Evolutionary conservation across 2,888 invertebrate species (phyloP).

Genomic region (Macrosiphum euphorbiae): DNA sequence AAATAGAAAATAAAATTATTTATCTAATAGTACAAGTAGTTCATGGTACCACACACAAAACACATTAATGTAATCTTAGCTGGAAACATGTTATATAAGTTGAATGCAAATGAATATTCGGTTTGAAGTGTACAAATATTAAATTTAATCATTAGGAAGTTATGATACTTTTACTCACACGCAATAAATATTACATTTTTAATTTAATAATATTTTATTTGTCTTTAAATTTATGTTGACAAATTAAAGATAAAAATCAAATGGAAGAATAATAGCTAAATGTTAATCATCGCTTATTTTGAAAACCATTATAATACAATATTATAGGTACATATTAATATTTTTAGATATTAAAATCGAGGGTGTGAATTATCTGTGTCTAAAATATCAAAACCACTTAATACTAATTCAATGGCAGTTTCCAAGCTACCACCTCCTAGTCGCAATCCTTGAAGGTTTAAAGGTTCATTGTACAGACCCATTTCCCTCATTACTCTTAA

Average conservation of each 20-base stretch:
- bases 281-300: neutral
- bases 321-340: neutral
- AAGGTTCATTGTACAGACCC: conserved; percentile 68
- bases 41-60: conserved; percentile 6
- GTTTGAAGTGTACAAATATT: neutral
- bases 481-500: conserved; percentile 85
- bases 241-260: neutral
- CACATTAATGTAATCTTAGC: conserved; percentile 27
- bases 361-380: neutral
- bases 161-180: neutral
- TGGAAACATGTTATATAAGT: conserved; percentile 11
- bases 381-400: conserved; percentile 74
- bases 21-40: neutral
- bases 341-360: neutral
- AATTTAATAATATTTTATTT: neutral
- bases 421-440: conserved; percentile 82
- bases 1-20: neutral
- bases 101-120: neutral
- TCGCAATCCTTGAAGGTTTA: conserved; percentile 65
- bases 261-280: neutral
- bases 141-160: neutral
- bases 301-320: neutral
- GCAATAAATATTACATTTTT: neutral
- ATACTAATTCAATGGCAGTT: conserved; percentile 90
- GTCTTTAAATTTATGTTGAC: neutral